Base-by-base conservation (phyloP, 2,797 vertebrate genomes). In the Catharus ustulatus region DNA sequence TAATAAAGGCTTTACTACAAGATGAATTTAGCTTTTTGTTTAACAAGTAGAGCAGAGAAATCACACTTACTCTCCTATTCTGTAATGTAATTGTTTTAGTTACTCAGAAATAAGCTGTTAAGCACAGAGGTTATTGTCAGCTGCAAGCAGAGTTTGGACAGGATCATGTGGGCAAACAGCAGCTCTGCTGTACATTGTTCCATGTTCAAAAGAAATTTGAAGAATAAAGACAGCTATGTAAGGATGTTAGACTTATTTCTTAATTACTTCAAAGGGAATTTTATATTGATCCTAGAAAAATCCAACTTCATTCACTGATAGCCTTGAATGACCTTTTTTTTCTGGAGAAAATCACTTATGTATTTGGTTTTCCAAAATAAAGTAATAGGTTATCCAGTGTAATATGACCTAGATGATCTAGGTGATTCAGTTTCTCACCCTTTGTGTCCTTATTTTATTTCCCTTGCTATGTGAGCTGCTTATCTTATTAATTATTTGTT, bases 401-500 rank as follows among this genome's bases (percentile, higher is more conserved):
- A 92, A 84, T 38, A 23, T 36, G 32, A 94, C 78, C 74, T 71
- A 43, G 34, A 23, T 72, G 42, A 83, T 89, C 63, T 67, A 51
- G 36, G 5, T 73, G 55, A 34, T 69, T 90, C 52, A 11, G 48
- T 90, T 95, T 82, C 74, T 89, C 34, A 82, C 42, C 52, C 63
- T 93, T 66, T 72, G 52, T 91, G 38, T 55, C 58, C 32, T 85
- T 85, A 49, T 26, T 78, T 87, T 69, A 67, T 73, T 91, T 94
- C 43, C 20, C 4, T 58, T 84, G 87, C 71, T 59, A 74, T 75
- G 51, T 3, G 10, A 79, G 29, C 49, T 79, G 48, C 51, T 62
- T 91, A 61, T 45, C 46, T 84, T 84, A 58, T 85, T 74, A 89
- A 85, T 91, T 89, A 83, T 83, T 93, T 90, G 38, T 42, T 89